Conservation (phyloP, 2,888 invertebrate genomes). For the Byasa hedistus region DNA sequence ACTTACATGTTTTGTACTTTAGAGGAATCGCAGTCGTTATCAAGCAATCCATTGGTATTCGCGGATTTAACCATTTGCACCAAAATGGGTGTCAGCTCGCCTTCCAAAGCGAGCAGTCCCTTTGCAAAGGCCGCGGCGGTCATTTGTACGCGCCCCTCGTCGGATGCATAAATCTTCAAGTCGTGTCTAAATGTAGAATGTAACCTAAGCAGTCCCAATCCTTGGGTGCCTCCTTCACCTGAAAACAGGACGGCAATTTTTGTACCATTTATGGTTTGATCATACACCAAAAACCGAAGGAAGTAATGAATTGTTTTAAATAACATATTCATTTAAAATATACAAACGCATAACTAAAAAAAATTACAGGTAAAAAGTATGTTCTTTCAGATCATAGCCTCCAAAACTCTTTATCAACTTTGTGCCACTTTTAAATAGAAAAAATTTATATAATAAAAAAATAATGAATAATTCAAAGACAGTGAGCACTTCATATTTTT, state of each 20-base stretch:
- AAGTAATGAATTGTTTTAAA: too few species aligned
- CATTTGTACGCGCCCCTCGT: slow-evolving; percentile 99
- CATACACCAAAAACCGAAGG: background rate
- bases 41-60: slow-evolving; percentile 97
- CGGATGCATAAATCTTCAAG: slow-evolving; percentile 99
- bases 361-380: too few species aligned
- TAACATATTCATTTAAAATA: too few species aligned
- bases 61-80: slow-evolving; percentile 99
- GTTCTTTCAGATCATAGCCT: too few species aligned
- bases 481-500: too few species aligned
- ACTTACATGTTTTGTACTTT: slow-evolving; percentile 96
- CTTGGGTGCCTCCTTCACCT: slow-evolving; percentile 95
- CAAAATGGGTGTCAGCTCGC: slow-evolving; percentile 98
- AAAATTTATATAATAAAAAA: too few species aligned
- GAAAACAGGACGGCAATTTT: slow-evolving; percentile 32
- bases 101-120: slow-evolving; percentile 97
- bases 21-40: slow-evolving; percentile 98
- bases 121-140: slow-evolving; percentile 99
- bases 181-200: slow-evolving; percentile 99
- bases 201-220: slow-evolving; percentile 93
- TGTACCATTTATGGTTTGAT: background rate
- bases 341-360: too few species aligned
- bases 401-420: too few species aligned
- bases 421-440: too few species aligned
- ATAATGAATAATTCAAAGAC: too few species aligned